Evolutionary conservation across 2,888 invertebrate genomes (phyloP).

Genomic region (Anodontia alba): DNA sequence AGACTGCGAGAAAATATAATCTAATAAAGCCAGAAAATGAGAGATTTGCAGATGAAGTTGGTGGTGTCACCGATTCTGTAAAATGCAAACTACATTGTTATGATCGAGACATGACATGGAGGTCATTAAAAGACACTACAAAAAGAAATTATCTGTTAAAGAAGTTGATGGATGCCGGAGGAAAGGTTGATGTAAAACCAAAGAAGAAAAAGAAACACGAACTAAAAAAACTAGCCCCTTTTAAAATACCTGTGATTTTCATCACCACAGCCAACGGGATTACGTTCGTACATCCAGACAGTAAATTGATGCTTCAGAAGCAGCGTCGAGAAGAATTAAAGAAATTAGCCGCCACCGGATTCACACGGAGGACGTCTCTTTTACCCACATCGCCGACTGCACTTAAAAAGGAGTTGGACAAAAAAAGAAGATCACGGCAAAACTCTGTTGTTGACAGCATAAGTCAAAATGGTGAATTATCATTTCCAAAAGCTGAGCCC

Average conservation of each 20-base stretch:
- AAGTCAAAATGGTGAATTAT: not conserved
- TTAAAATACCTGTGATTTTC: slow-evolving; percentile 46
- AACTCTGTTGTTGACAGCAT: not conserved
- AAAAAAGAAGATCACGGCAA: not conserved
- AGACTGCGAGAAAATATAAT: not conserved
- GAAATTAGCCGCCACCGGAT: not conserved
- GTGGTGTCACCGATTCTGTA: slow-evolving; percentile 59
- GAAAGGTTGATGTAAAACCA: slow-evolving; percentile 18
- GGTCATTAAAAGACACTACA: slow-evolving; percentile 19
- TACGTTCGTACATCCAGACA: slow-evolving; percentile 48
- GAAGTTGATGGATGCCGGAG: slow-evolving; percentile 22
- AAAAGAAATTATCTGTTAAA: slow-evolving; percentile 26
- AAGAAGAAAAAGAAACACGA: slow-evolving; percentile 14
- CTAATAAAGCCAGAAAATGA: slow-evolving; percentile 23
- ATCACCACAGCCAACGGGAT: slow-evolving; percentile 39
- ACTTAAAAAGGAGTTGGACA: slow-evolving; percentile 17
- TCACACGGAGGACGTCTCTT: slow-evolving; percentile 21
- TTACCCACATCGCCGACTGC: slow-evolving; percentile 1
- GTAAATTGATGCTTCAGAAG: slow-evolving; percentile 24
- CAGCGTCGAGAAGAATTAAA: slow-evolving; percentile 1
- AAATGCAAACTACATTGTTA: slow-evolving; percentile 55
- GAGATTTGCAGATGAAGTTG: slow-evolving; percentile 45
- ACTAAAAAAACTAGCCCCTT: not conserved
- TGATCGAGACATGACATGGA: slow-evolving; percentile 25
- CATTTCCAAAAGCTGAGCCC: slow-evolving; percentile 34